Evolutionary conservation across 2,113 vertebrate species (phyloP), one percentile per base, ranked within the genome.

Genomic region (Glareola pratincola): DNA sequence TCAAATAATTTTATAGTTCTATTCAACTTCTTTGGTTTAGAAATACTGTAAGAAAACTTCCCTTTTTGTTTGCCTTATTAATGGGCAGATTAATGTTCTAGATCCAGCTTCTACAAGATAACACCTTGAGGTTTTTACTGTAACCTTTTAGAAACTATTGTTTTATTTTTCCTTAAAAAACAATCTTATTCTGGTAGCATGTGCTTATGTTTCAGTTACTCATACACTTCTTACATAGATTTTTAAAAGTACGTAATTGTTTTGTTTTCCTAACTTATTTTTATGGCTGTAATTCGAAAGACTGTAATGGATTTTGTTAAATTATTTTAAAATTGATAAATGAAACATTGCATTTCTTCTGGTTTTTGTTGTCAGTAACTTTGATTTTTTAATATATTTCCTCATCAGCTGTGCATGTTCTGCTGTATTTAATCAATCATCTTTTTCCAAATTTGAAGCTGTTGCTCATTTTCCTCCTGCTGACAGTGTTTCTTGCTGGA

Each of bases 251-350:
- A 34, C 6, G 0, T 94, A 50, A 88, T 56, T 72, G 12, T 76
- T 94, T 87, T 88, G 45, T 94, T 81, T 97, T 94, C 69, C 83
- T 97, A 91, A 95, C 37, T 93, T 90, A 80, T 94, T 95, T 96
- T 96, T 97, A 90, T 90, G 78, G 26, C 80, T 92, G 66, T 92
- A 92, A 93, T 97, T 97, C 54, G 67, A 89, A 96, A 77, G 66
- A 92, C 83, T 97, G 71, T 96, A 90, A 84, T 57, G 85, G 78
- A 91, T 93, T 54, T 94, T 96, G 89, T 96, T 94, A 37, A 76
- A 32, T 53, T 67, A 12, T 47, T 93, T 93, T 41, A 60, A 90
- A 92, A 91, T 39, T 57, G 78, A 92, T 94, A 89, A 90, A 93
- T 56, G 80, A 95, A 76, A 75, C 6, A 2, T 90, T 89, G 82